These are phyloP conservation scores for Sardinella longiceps DNA, from an alignment of 2,797 vertebrate species.

Conservation along the genomic window DNA sequence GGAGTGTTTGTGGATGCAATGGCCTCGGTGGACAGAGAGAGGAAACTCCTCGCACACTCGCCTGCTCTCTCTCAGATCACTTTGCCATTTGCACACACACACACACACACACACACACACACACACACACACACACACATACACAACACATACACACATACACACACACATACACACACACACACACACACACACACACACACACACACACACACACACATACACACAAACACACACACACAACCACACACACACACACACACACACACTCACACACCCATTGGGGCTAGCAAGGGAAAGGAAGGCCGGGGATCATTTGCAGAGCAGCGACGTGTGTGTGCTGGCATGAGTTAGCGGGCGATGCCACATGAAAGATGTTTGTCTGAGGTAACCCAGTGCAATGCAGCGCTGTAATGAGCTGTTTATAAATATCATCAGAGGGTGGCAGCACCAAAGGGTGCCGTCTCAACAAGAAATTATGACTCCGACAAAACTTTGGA, in stretches of 20 bases:
- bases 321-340: background rate
- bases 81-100: background rate
- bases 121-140: background rate
- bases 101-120: background rate
- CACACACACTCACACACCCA: background rate
- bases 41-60: background rate
- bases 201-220: background rate
- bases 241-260: too few relatives aligned
- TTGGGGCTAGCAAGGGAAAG: background rate
- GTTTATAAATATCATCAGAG: conserved; percentile 10
- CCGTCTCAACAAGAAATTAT: background rate
- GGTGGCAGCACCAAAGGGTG: background rate
- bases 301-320: background rate
- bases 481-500: background rate
- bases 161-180: background rate
- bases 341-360: background rate
- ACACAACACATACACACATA: too few relatives aligned
- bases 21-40: background rate
- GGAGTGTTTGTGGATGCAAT: background rate
- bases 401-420: conserved; percentile 22
- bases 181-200: background rate
- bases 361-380: background rate
- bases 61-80: background rate
- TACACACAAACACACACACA: background rate
- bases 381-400: conserved; percentile 10